Conservation (phyloP, 1,140 invertebrate species). For the Drosophila malerkotliana region DNA sequence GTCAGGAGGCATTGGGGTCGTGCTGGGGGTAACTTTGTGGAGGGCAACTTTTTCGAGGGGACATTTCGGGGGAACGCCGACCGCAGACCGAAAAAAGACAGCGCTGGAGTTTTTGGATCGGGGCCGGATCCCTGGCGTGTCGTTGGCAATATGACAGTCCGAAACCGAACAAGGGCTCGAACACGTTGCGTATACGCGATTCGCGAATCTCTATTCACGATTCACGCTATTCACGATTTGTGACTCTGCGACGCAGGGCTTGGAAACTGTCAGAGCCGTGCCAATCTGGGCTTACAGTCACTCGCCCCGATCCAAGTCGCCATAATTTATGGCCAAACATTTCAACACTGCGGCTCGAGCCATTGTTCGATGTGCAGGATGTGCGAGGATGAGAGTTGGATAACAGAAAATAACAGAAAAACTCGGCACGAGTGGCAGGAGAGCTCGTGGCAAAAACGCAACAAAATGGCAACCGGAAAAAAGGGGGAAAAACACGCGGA, state of each 20-base stretch:
- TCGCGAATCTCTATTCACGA: slow-evolving; percentile 1
- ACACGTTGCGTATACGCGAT: slow-evolving; percentile 64
- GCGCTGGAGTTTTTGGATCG: neutral
- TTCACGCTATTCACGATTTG: slow-evolving; percentile 11
- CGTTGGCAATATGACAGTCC: slow-evolving; percentile 65
- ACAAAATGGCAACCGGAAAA: slow-evolving; percentile 63
- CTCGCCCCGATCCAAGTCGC: slow-evolving; percentile 37
- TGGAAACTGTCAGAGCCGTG: slow-evolving; percentile 32
- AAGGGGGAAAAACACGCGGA: slow-evolving; percentile 57
- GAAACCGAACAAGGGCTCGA: slow-evolving; percentile 19
- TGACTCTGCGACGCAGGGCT: slow-evolving; percentile 40
- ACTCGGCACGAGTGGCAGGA: neutral
- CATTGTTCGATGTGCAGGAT: slow-evolving; percentile 65
- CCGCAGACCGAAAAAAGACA: slow-evolving; percentile 42
- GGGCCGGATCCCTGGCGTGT: slow-evolving; percentile 52
- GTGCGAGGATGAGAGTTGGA: slow-evolving; percentile 35
- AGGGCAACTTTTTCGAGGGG: slow-evolving; percentile 42
- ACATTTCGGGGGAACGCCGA: slow-evolving; percentile 29
- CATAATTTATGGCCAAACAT: slow-evolving; percentile 79
- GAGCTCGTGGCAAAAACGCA: slow-evolving; percentile 50
- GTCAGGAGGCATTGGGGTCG: slow-evolving; percentile 41
- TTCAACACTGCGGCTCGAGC: slow-evolving; percentile 55
- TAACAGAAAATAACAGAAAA: slow-evolving; percentile 18
- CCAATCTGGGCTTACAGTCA: slow-evolving; percentile 41
- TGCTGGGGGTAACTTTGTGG: slow-evolving; percentile 29